Evolutionary conservation across 2,888 invertebrate species (phyloP).

Genomic region (Lysandra coridon): DNA sequence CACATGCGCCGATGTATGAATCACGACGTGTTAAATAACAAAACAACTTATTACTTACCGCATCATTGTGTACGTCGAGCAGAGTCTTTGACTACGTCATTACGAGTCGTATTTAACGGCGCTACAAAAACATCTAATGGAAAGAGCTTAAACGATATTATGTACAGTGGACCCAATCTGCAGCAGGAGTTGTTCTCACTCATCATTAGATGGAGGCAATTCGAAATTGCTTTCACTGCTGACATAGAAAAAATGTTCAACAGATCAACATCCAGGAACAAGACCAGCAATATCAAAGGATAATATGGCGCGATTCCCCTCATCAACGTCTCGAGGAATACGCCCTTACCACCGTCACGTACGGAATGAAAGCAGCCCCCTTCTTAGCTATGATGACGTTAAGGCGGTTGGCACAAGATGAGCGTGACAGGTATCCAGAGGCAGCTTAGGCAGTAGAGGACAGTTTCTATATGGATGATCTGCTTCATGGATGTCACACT

Average conservation of each 20-base stretch:
- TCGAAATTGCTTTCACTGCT: too few species aligned
- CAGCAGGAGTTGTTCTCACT: slow-evolving; percentile 19
- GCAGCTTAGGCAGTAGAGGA: neutral
- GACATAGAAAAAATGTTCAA: neutral
- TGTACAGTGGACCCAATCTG: slow-evolving; percentile 15
- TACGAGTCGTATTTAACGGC: slow-evolving; percentile 16
- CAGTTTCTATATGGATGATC: slow-evolving; percentile 1
- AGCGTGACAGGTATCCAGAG: neutral
- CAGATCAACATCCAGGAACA: too few species aligned
- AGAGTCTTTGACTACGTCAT: neutral
- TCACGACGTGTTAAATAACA: neutral
- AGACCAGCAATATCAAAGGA: too few species aligned
- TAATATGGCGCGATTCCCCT: neutral
- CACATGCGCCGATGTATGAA: slow-evolving; percentile 4
- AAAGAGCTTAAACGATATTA: slow-evolving; percentile 2
- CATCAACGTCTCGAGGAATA: neutral
- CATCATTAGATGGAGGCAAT: neutral
- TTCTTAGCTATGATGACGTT: neutral
- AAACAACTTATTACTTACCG: neutral
- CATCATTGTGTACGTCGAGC: too few species aligned
- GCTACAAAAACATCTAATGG: neutral
- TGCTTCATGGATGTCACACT: neutral
- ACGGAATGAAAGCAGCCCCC: neutral
- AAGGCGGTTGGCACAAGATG: neutral
- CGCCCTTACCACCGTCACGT: neutral